Conservation (phyloP, 2,888 invertebrate species). For the Drosophila seclusa region DNA sequence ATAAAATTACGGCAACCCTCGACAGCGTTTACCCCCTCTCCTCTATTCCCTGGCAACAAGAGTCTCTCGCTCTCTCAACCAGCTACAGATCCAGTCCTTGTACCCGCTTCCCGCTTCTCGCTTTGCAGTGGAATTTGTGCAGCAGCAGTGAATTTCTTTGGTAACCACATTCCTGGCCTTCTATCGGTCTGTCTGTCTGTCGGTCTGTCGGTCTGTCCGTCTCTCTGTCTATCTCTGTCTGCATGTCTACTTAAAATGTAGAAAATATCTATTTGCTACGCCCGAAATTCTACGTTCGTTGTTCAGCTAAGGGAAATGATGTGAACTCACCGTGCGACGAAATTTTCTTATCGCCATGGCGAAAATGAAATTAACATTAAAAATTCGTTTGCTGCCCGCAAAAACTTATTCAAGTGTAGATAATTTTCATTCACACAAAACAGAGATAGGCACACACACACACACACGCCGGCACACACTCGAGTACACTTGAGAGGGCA, state of each 20-base stretch:
- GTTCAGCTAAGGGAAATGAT: slow-evolving; percentile 40
- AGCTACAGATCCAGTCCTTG: not conserved
- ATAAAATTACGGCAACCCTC: slow-evolving; percentile 81
- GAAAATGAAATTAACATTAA: slow-evolving; percentile 71
- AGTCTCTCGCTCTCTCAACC: slow-evolving; percentile 4
- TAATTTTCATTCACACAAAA: slow-evolving; percentile 72
- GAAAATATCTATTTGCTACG: slow-evolving; percentile 81
- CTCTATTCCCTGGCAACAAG: not conserved
- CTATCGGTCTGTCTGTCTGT: not conserved
- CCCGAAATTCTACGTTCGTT: slow-evolving; percentile 49
- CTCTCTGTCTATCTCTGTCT: slow-evolving; percentile 16
- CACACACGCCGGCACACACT: not conserved
- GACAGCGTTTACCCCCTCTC: slow-evolving; percentile 35
- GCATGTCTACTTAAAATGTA: slow-evolving; percentile 73
- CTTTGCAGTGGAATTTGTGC: slow-evolving; percentile 69
- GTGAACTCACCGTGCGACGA: slow-evolving; percentile 38
- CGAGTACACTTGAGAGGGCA: slow-evolving; percentile 20
- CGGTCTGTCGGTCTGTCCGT: not conserved
- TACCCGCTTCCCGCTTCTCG: slow-evolving; percentile 3
- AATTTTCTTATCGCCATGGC: slow-evolving; percentile 70
- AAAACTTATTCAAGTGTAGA: slow-evolving; percentile 81
- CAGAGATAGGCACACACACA: slow-evolving; percentile 3
- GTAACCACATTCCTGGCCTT: slow-evolving; percentile 64
- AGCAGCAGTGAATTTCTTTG: slow-evolving; percentile 64
- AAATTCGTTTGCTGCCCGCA: slow-evolving; percentile 70